Base-by-base conservation (phyloP, 1,140 invertebrate species). In the Pachypeltis micranthus region DNA sequence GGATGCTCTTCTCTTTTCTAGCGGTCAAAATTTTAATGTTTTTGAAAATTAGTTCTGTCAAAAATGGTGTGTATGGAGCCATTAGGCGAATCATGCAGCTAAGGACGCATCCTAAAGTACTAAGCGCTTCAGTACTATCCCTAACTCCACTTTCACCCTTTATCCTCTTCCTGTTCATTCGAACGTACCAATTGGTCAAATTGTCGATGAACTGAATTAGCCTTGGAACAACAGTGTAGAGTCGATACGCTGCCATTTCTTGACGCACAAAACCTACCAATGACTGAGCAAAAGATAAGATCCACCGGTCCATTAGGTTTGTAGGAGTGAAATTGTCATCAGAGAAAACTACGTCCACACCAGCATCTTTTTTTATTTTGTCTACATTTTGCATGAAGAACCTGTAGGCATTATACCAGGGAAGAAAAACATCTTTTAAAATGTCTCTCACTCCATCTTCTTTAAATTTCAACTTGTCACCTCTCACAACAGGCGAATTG, bases 341-440 rank as follows among this genome's bases (percentile, higher is more conserved):
- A 65, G 76, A 72, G 62, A 75, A 79, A 25, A 23, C 7, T 27
- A 26, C 23, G 14, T 26, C 23, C 21, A 26, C 27, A 14, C 25
- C 55, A 2, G 10, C 7, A 57, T 57, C 55, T 14, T 28, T 57
- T 21, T 57, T 63, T 21, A 60, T 23, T 31, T 58, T 64, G n/a
- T 28, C 55, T 2, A 67, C 66, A 39, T 68, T 69, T 61, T 66
- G 94, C 70, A 96, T 81, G 25, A 99, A 79, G 72, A 97, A 96
- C 62, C 93, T 81, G 74, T 96, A 99, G 1, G 96, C 95, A 79
- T 99, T 99, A 71, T 94, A 98, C 96, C 96, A 99, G 0, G 97
- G 97, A 34, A 99, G 73, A 71, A 99, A 96, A 0, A 98, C 93
- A 74, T 99, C 96, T 76, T 99, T 99, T 10, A 98, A 83, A 34